Conservation (phyloP, 2,797 vertebrate species). For the Hypotaenidia philippensis region DNA sequence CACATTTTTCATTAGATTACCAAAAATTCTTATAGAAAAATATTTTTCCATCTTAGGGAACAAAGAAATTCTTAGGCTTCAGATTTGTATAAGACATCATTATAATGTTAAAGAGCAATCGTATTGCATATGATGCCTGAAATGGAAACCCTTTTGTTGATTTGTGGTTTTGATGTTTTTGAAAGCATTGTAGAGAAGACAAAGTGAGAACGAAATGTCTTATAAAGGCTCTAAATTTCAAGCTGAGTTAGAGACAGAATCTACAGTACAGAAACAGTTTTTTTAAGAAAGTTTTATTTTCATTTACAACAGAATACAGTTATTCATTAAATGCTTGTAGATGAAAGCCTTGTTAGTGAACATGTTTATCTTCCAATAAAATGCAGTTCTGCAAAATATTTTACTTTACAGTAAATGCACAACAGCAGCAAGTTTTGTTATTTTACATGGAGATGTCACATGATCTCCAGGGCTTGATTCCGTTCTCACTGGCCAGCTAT, state of each 20-base stretch:
- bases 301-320: background rate
- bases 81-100: background rate
- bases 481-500: background rate
- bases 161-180: background rate
- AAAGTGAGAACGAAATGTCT: background rate
- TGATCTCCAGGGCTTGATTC: background rate
- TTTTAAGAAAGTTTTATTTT: conserved; percentile 42
- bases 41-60: background rate
- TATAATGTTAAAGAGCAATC: background rate
- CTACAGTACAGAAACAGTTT: background rate
- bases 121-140: background rate
- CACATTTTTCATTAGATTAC: background rate
- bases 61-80: background rate
- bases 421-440: conserved; percentile 15
- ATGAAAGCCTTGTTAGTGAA: background rate
- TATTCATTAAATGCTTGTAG: conserved; percentile 17
- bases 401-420: conserved; percentile 14
- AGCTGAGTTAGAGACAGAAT: background rate
- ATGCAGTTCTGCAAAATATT: conserved; percentile 14
- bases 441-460: background rate
- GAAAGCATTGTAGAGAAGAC: background rate
- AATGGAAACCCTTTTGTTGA: background rate
- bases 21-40: background rate
- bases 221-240: background rate
- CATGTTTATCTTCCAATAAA: background rate